phyloP scores from a whole-genome alignment of 2,113 vertebrate genomes.

The Callopanchax toddi region DNA sequence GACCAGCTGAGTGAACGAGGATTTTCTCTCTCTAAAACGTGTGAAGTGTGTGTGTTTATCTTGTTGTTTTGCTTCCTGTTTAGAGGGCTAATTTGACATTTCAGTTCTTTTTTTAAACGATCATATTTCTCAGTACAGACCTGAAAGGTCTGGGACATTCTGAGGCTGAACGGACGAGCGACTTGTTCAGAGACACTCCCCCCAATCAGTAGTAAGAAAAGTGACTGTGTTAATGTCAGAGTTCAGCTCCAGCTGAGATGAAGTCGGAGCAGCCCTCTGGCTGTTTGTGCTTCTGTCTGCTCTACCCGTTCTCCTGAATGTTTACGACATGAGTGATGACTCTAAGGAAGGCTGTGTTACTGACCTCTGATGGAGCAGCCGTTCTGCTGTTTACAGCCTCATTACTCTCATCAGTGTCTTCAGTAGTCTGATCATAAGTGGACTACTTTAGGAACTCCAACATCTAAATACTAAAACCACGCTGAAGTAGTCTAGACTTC shows the following conservation, averaged over 20 bases:
- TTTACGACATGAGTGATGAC: conserved; percentile 69
- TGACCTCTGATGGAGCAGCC: no score
- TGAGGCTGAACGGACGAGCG: neutral
- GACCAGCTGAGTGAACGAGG: neutral
- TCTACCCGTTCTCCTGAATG: conserved; percentile 62
- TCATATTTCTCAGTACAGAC: neutral
- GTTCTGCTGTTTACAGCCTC: no score
- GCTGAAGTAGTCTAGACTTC: no score
- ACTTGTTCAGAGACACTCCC: neutral
- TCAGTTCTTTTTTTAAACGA: conserved; percentile 1
- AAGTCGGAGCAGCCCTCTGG: conserved; percentile 62
- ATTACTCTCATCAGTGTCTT: no score
- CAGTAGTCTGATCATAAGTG: no score
- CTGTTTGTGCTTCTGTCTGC: conserved; percentile 37
- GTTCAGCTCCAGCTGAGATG: conserved; percentile 32
- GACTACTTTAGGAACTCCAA: no score
- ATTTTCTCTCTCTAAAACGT: no score
- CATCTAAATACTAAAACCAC: no score
- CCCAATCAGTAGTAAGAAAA: conserved; percentile 3
- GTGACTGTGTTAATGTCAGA: conserved; percentile 25
- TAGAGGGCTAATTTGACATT: conserved; percentile 55
- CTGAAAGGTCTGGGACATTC: neutral
- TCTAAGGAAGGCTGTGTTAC: no score
- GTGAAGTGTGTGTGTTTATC: no score
- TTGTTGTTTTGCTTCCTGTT: conserved; percentile 5